Evolutionary conservation across 1,140 invertebrate species (phyloP).

Genomic region (Pseudoatta argentina): DNA sequence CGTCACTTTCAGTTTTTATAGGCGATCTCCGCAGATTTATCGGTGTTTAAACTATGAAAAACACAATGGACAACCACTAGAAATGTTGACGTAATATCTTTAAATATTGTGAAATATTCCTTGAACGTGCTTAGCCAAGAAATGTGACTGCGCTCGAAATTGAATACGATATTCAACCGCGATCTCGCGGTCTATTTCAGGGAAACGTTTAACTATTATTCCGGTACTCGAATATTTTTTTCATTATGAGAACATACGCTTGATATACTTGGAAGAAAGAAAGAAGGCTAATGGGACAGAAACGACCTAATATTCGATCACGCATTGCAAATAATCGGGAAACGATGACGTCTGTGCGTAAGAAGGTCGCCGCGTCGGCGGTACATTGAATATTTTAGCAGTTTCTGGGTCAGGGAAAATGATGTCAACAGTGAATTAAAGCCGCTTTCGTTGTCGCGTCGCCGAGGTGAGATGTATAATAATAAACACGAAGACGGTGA

Average conservation of each 20-base stretch:
- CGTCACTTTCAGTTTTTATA: constrained; percentile 22
- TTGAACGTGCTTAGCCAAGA: background rate
- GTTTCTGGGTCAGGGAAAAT: constrained; percentile 80
- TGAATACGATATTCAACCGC: background rate
- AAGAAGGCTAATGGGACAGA: background rate
- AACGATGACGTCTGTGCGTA: constrained; percentile 50
- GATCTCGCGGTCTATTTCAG: background rate
- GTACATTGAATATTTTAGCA: constrained; percentile 74
- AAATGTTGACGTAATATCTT: background rate
- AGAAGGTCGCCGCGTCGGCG: constrained; percentile 64
- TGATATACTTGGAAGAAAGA: background rate
- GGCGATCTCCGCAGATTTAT: constrained; percentile 30
- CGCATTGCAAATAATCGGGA: constrained; percentile 55
- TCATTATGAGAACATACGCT: background rate
- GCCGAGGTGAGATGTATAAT: constrained; percentile 38
- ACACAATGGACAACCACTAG: background rate
- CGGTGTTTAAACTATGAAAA: background rate
- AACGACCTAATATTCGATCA: constrained; percentile 57
- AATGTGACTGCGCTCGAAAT: background rate
- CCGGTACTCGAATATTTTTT: background rate
- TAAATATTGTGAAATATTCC: background rate
- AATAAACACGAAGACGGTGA: constrained; percentile 58
- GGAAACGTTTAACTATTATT: background rate
- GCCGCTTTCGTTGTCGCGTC: constrained; percentile 71
- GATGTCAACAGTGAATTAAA: constrained; percentile 79